Conservation (phyloP, 1,140 invertebrate species). For the Neuroterus valhalla region DNA sequence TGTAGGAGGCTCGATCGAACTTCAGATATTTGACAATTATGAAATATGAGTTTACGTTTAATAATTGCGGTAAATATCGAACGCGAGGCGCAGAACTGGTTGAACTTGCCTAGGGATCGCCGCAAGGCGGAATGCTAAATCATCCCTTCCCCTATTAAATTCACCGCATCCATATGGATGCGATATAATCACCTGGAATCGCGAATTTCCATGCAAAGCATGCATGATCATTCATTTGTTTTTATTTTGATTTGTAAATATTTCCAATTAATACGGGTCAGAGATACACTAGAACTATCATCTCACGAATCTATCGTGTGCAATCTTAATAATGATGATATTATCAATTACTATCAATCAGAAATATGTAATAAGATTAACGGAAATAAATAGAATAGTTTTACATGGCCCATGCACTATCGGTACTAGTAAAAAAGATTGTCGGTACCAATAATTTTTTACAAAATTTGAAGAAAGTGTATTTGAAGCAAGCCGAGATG, state of each 20-base stretch:
- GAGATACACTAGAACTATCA: neutral
- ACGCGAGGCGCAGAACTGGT: constrained; percentile 43
- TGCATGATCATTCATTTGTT: constrained; percentile 7
- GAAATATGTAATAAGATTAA: too few species aligned
- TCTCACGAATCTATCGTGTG: too few species aligned
- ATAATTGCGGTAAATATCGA: constrained; percentile 73
- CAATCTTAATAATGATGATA: too few species aligned
- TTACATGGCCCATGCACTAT: too few species aligned
- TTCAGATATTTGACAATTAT: constrained; percentile 71
- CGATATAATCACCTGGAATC: constrained; percentile 13
- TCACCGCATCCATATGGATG: neutral
- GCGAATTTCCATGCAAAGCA: neutral
- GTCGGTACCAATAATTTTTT: too few species aligned
- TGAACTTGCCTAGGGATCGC: constrained; percentile 36
- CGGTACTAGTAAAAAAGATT: too few species aligned
- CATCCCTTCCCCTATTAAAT: neutral
- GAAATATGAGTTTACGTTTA: constrained; percentile 73
- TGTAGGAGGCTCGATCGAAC: constrained; percentile 59
- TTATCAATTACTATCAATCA: too few species aligned
- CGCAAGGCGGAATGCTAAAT: constrained; percentile 10
- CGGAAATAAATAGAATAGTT: too few species aligned
- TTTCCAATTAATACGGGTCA: too few species aligned
- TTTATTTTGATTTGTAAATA: neutral
- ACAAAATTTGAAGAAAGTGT: too few species aligned
- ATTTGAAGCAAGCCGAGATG: too few species aligned